phyloP scores from a whole-genome alignment of 2,888 invertebrate genomes.

The Lottia gigantea region DNA sequence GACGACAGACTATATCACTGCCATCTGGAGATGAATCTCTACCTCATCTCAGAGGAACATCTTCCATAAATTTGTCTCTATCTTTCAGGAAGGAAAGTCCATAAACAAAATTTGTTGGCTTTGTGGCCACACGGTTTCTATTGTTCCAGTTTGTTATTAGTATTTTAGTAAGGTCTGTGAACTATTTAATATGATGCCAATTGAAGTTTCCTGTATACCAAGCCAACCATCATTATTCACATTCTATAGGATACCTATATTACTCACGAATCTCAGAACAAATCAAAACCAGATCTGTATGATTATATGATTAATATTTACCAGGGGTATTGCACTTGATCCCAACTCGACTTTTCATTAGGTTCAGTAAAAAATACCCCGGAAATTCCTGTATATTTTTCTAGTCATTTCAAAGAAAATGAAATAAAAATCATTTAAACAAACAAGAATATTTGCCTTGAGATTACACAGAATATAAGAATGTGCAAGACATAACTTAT shows the following conservation, averaged over 20 bases:
- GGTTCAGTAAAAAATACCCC: not conserved
- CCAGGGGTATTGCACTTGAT: not conserved
- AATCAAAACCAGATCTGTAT: constrained; percentile 5
- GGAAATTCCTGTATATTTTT: not conserved
- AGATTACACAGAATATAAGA: too few species aligned
- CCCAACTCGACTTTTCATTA: not conserved
- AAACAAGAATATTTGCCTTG: too few species aligned
- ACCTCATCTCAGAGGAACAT: not conserved
- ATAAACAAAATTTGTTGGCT: not conserved
- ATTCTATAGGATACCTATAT: too few species aligned
- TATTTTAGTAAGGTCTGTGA: not conserved
- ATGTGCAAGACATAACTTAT: too few species aligned
- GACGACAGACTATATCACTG: not conserved
- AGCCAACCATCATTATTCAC: not conserved
- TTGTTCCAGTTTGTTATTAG: constrained; percentile 2
- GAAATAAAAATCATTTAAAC: not conserved
- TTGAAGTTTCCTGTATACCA: constrained; percentile 2
- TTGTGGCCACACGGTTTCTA: not conserved
- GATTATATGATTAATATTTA: constrained; percentile 3
- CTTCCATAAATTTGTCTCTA: not conserved
- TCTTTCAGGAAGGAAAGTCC: not conserved
- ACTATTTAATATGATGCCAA: not conserved
- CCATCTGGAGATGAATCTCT: not conserved
- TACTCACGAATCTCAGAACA: not conserved
- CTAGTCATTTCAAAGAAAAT: not conserved